Percentiles rank a stretch among this genome's conserved stretches.
Conservation (phyloP, 37 sponge, comb jelly and placozoan genomes). For the Beroe forskalii region DNA sequence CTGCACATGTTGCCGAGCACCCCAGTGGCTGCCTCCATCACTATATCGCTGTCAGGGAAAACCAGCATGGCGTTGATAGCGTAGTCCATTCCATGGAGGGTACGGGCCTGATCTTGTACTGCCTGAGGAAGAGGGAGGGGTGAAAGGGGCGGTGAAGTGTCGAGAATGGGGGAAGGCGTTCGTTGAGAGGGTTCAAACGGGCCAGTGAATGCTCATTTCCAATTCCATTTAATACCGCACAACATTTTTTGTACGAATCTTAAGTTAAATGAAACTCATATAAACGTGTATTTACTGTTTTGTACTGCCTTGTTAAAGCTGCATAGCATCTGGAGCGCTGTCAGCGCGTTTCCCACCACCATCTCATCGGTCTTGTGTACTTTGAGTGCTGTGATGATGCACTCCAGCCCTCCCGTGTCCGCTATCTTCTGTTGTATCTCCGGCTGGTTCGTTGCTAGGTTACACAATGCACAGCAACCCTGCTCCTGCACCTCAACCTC, state of each 20-base stretch:
- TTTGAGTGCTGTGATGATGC: conserved; percentile 26
- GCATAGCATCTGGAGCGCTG: conserved; percentile 17
- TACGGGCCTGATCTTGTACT: conserved; percentile 36
- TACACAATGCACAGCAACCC: conserved; percentile 36
- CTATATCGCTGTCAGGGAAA: conserved; percentile 33
- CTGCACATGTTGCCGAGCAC: conserved; percentile 62
- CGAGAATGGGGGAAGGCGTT: background rate
- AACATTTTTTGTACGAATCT: too few species aligned
- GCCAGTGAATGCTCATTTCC: too few species aligned
- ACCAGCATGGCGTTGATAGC: conserved; percentile 40
- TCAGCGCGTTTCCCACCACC: conserved; percentile 39
- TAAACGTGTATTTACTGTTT: too few species aligned
- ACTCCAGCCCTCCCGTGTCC: conserved; percentile 31
- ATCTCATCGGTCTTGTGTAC: conserved; percentile 36
- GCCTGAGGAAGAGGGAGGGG: background rate
- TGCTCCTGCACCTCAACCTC: conserved; percentile 30
- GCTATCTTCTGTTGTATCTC: conserved; percentile 15
- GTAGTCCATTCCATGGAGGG: conserved; percentile 57
- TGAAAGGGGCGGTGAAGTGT: background rate
- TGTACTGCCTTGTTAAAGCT: background rate
- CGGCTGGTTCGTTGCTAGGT: conserved; percentile 23
- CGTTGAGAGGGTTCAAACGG: too few species aligned
- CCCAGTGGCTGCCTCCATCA: conserved; percentile 46
- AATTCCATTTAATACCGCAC: too few species aligned
- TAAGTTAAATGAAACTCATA: too few species aligned